Evolutionary conservation across 2,797 vertebrate species (phyloP).

Genomic region (Ptychobarbus kaznakovi): DNA sequence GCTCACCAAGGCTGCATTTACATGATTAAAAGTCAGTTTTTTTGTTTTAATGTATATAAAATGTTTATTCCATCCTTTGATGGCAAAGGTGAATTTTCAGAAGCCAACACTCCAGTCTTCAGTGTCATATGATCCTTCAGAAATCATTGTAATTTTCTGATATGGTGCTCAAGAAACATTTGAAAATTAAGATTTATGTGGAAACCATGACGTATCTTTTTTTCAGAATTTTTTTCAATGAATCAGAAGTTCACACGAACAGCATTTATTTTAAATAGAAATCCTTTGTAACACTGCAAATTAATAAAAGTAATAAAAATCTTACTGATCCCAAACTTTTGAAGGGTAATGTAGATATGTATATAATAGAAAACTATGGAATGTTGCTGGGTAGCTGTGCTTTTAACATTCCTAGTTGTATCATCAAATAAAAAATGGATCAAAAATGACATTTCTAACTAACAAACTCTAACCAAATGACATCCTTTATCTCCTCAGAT

Average conservation of each 20-base stretch:
- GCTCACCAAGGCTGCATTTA: background rate
- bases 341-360: background rate
- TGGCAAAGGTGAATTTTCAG: no score
- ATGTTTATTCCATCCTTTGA: no score
- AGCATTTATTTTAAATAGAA: background rate
- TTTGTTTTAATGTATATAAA: background rate
- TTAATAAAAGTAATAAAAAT: background rate
- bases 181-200: background rate
- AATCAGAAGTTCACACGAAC: background rate
- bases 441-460: background rate
- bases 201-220: background rate
- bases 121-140: no score
- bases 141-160: background rate
- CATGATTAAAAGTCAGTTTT: background rate
- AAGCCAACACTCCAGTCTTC: no score
- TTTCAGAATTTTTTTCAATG: background rate
- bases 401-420: background rate
- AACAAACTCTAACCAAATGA: background rate
- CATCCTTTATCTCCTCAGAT: constrained; percentile 76
- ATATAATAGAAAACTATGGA: background rate
- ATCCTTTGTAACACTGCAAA: background rate
- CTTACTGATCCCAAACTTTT: background rate
- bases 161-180: background rate
- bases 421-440: background rate
- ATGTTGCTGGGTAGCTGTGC: background rate